Evolutionary conservation across 2,888 invertebrate genomes (phyloP).

Genomic region (Mythimna vitellina): DNA sequence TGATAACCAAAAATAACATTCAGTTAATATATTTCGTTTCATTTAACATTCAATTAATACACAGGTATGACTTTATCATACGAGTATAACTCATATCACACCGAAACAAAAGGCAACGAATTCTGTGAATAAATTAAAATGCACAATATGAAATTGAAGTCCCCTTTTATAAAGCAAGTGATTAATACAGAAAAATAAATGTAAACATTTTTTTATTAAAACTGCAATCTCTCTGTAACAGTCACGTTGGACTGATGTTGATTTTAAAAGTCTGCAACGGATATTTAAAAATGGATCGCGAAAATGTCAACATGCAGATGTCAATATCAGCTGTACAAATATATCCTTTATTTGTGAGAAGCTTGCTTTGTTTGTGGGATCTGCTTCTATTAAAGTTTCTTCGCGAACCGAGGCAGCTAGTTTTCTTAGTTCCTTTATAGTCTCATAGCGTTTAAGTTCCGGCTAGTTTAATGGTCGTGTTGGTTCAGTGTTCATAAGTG

Average conservation of each 20-base stretch:
- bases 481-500: too few relatives aligned
- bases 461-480: too few relatives aligned
- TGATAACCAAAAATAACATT: neutral
- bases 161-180: neutral
- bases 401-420: neutral
- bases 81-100: neutral
- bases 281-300: conserved; percentile 43
- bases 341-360: conserved; percentile 4
- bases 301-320: conserved; percentile 9
- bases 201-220: conserved; percentile 21
- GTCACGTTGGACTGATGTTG: conserved; percentile 17
- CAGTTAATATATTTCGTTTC: too few relatives aligned
- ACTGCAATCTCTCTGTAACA: conserved; percentile 18
- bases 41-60: neutral
- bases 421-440: neutral
- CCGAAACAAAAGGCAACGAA: conserved; percentile 4
- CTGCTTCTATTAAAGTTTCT: neutral
- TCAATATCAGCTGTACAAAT: neutral
- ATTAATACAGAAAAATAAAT: conserved; percentile 24
- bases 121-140: conserved; percentile 6
- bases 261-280: conserved; percentile 41
- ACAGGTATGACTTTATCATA: too few relatives aligned
- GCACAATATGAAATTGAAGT: neutral
- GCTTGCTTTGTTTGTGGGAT: neutral
- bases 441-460: too few relatives aligned